phyloP scores from a whole-genome alignment of 2,797 vertebrate genomes.

The Melanogrammus aeglefinus region DNA sequence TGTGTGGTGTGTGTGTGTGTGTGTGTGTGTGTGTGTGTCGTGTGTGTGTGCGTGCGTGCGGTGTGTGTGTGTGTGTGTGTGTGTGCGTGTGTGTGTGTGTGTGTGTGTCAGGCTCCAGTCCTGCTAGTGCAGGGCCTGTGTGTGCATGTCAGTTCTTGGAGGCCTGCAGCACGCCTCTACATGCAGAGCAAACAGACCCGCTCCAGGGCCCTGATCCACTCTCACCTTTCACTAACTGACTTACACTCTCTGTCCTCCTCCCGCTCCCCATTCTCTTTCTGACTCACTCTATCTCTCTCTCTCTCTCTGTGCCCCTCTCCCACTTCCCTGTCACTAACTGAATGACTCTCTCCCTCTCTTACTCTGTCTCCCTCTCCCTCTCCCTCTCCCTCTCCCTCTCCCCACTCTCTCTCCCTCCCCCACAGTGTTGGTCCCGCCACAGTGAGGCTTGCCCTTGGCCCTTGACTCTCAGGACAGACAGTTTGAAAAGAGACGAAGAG shows the following conservation, averaged over 20 bases:
- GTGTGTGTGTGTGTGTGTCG: constrained; percentile 5
- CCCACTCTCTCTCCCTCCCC: too few species aligned
- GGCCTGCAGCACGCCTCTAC: constrained; percentile 39
- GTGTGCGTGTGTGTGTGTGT: neutral
- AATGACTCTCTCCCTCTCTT: too few species aligned
- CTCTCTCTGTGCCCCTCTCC: neutral
- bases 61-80: constrained; percentile 9
- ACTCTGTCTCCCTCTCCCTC: neutral
- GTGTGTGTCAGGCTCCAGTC: constrained; percentile 2
- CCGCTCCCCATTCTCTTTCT: too few species aligned
- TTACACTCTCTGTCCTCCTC: neutral
- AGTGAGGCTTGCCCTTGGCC: neutral
- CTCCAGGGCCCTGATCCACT: constrained; percentile 30
- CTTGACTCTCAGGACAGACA: neutral
- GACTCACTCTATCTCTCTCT: neutral
- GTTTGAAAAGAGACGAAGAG: constrained; percentile 19
- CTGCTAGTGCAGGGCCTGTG: constrained; percentile 46
- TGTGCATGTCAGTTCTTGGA: constrained; percentile 44
- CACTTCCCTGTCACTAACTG: neutral
- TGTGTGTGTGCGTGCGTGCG: constrained; percentile 6
- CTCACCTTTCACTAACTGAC: constrained; percentile 45
- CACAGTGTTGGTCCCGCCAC: neutral
- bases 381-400: too few species aligned
- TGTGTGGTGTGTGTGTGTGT: constrained; percentile 4
- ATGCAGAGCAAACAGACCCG: constrained; percentile 54